phyloP scores from a whole-genome alignment of 92 coral and sea anemone species.

The Epizoanthus illoricatus region DNA sequence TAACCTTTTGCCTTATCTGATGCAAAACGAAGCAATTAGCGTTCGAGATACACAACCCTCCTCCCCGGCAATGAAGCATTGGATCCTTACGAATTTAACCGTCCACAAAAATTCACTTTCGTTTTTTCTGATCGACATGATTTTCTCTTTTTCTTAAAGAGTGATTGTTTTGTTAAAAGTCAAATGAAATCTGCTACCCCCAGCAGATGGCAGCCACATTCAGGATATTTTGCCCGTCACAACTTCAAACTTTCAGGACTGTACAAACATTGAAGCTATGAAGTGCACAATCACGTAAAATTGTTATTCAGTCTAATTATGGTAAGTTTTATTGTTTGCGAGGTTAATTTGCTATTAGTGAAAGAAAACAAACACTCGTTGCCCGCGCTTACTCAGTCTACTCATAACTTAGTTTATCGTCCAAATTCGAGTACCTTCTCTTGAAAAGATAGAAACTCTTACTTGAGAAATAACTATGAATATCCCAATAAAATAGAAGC shows the following conservation, averaged over 20 bases:
- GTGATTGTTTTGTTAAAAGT: neutral
- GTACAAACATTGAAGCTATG: constrained; percentile 12
- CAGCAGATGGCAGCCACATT: too few species aligned
- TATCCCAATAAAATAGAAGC: neutral
- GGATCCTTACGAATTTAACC: neutral
- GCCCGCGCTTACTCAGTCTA: neutral
- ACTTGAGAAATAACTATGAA: neutral
- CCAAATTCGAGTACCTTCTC: constrained; percentile 16
- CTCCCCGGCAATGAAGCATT: neutral
- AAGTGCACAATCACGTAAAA: constrained; percentile 16
- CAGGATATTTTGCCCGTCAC: neutral
- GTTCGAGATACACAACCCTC: neutral
- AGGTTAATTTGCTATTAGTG: constrained; percentile 41
- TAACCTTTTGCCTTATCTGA: constrained; percentile 30
- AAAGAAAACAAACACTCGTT: constrained; percentile 39
- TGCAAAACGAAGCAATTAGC: constrained; percentile 35
- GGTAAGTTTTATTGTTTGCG: constrained; percentile 23
- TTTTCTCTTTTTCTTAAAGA: too few species aligned
- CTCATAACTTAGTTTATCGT: constrained; percentile 5
- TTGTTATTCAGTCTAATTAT: neutral
- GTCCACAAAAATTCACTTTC: neutral
- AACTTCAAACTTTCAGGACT: constrained; percentile 5
- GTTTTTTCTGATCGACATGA: neutral
- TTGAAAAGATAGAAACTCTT: neutral
- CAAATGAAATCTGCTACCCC: neutral